Evolutionary conservation across 2,888 invertebrate genomes (phyloP).

Genomic region (Drosophila buzzatii): DNA sequence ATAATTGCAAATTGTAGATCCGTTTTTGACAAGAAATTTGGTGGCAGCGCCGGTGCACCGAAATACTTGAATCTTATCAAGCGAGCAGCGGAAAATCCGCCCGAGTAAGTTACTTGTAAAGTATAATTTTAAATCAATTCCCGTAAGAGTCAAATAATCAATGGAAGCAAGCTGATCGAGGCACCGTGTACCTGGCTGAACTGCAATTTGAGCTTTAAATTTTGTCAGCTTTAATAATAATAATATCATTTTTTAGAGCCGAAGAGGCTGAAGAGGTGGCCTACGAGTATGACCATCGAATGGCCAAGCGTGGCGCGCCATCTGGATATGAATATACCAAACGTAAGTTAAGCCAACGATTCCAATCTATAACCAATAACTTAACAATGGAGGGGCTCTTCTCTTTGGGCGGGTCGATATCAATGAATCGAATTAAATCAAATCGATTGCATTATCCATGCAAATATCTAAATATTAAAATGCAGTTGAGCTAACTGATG

Average conservation of each 20-base stretch:
- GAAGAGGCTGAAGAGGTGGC: slow-evolving; percentile 70
- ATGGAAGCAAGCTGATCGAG: slow-evolving; percentile 20
- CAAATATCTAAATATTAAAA: slow-evolving; percentile 27
- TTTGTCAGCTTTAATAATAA: not conserved
- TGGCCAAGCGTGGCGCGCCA: slow-evolving; percentile 61
- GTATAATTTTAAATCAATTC: slow-evolving; percentile 68
- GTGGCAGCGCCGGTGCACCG: slow-evolving; percentile 58
- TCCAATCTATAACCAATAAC: slow-evolving; percentile 3
- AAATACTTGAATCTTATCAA: slow-evolving; percentile 78
- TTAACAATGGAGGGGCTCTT: slow-evolving; percentile 9
- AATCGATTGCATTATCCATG: slow-evolving; percentile 23
- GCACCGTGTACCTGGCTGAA: slow-evolving; percentile 15
- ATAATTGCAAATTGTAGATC: slow-evolving; percentile 54
- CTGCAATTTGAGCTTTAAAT: slow-evolving; percentile 16
- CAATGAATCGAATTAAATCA: slow-evolving; percentile 11
- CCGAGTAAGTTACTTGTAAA: slow-evolving; percentile 78
- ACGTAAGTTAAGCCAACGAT: slow-evolving; percentile 63
- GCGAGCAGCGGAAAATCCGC: slow-evolving; percentile 75
- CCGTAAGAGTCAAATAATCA: slow-evolving; percentile 26
- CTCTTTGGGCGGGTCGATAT: slow-evolving; percentile 34
- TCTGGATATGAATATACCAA: slow-evolving; percentile 72
- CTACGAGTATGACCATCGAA: slow-evolving; percentile 72
- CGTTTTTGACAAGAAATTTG: slow-evolving; percentile 75
- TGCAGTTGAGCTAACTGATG: slow-evolving; percentile 16
- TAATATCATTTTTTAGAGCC: slow-evolving; percentile 47